phyloP scores from a whole-genome alignment of 2,113 vertebrate species.

The Ondatra zibethicus region DNA sequence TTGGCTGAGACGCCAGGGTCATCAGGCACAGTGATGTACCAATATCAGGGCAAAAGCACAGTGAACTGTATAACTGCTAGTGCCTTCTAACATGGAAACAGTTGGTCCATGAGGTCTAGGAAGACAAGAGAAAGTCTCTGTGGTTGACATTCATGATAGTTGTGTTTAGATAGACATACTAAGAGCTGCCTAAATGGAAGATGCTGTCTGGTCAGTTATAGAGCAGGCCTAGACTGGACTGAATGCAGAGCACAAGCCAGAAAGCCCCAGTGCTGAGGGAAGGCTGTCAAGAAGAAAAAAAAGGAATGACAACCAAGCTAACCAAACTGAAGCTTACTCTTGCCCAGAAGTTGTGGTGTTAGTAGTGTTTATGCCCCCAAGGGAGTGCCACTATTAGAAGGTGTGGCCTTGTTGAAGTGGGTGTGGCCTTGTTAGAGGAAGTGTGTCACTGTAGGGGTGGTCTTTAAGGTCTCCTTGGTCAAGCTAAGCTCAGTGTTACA shows the following conservation, averaged over 20 bases:
- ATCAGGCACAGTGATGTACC: background rate
- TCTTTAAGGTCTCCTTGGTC: too few species aligned
- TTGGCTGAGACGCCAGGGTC: background rate
- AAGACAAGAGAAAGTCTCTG: background rate
- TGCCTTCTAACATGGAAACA: background rate
- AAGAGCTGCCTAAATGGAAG: conserved; percentile 43
- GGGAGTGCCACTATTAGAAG: background rate
- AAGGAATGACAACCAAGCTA: conserved; percentile 50
- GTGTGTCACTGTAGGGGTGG: background rate
- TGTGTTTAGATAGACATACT: background rate
- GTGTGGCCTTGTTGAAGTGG: too few species aligned
- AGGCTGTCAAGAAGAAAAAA: conserved; percentile 52
- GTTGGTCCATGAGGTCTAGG: conserved; percentile 17
- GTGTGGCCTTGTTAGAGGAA: too few species aligned
- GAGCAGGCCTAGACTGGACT: conserved; percentile 22
- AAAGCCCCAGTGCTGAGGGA: background rate
- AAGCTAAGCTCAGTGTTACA: too few species aligned
- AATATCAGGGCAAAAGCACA: background rate
- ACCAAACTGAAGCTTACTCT: conserved; percentile 57
- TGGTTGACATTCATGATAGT: conserved; percentile 11
- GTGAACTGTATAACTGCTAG: background rate
- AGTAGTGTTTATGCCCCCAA: conserved; percentile 40
- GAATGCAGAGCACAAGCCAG: background rate
- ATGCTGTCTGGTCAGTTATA: conserved; percentile 12
- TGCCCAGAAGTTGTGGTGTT: conserved; percentile 55